phyloP scores from a whole-genome alignment of 2,888 invertebrate genomes.

The Chymomyza amoena region DNA sequence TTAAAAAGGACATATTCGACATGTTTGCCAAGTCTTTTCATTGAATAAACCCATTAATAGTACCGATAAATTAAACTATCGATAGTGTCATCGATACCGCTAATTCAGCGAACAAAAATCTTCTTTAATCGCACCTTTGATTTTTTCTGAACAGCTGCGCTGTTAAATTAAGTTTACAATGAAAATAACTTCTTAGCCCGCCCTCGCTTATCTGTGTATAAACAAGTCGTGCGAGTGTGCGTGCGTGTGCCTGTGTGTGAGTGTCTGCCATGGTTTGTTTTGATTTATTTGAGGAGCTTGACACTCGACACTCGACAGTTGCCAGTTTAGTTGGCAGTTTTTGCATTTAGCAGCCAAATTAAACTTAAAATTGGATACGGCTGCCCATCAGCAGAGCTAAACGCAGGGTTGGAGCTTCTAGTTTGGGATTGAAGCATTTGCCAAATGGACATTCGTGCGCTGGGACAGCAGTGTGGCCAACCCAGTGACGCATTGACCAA shows the following conservation, averaged over 20 bases:
- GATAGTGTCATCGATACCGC: too few species aligned
- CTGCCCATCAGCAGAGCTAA: constrained; percentile 9
- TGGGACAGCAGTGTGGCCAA: not conserved
- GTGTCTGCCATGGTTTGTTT: constrained; percentile 49
- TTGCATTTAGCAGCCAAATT: constrained; percentile 27
- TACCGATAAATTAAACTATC: too few species aligned
- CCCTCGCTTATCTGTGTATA: not conserved
- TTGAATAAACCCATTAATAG: too few species aligned
- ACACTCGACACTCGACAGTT: constrained; percentile 16
- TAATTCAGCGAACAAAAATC: too few species aligned
- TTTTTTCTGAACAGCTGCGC: too few species aligned
- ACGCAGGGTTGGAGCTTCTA: not conserved
- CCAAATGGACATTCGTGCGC: not conserved
- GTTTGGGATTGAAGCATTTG: not conserved
- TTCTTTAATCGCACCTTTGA: too few species aligned
- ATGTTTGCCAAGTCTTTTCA: too few species aligned
- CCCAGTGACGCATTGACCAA: not conserved
- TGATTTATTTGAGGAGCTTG: constrained; percentile 28
- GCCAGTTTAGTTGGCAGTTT: constrained; percentile 21
- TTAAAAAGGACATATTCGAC: too few species aligned
- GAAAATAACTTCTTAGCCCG: too few species aligned
- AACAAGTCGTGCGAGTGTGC: not conserved
- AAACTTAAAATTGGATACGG: constrained; percentile 55
- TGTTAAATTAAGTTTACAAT: too few species aligned
- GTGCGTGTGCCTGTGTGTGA: constrained; percentile 4